Conservation (phyloP, 2,797 vertebrate genomes). For the Pseudocheirus occidentalis region DNA sequence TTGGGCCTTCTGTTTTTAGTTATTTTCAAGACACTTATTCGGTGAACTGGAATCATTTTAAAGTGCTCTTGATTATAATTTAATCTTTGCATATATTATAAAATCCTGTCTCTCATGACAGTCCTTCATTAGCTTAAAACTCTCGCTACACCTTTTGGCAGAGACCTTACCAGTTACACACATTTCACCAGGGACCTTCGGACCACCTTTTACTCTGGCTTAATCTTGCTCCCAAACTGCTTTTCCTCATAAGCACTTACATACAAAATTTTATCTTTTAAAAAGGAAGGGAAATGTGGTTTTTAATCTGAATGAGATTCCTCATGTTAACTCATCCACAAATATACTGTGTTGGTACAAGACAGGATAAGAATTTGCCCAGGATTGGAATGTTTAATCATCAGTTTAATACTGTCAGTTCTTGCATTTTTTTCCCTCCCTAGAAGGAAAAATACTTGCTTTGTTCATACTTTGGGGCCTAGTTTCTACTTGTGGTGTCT, state of each 20-base stretch:
- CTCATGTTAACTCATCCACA: background rate
- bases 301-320: background rate
- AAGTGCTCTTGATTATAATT: slow-evolving; percentile 8
- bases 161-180: background rate
- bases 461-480: background rate
- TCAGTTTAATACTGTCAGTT: background rate
- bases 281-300: background rate
- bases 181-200: background rate
- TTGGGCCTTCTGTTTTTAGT: background rate
- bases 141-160: background rate
- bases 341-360: background rate
- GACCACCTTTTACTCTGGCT: background rate
- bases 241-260: background rate
- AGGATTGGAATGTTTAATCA: background rate
- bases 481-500: background rate
- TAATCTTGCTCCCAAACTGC: background rate
- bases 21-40: slow-evolving; percentile 73
- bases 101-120: background rate
- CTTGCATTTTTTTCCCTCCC: background rate
- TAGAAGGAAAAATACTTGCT: background rate
- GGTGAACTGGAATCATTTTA: slow-evolving; percentile 1
- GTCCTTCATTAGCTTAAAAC: background rate
- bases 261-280: background rate
- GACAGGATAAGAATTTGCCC: background rate
- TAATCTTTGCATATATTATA: background rate